Conservation (phyloP, 2,113 vertebrate genomes). For the Thunnus thynnus region DNA sequence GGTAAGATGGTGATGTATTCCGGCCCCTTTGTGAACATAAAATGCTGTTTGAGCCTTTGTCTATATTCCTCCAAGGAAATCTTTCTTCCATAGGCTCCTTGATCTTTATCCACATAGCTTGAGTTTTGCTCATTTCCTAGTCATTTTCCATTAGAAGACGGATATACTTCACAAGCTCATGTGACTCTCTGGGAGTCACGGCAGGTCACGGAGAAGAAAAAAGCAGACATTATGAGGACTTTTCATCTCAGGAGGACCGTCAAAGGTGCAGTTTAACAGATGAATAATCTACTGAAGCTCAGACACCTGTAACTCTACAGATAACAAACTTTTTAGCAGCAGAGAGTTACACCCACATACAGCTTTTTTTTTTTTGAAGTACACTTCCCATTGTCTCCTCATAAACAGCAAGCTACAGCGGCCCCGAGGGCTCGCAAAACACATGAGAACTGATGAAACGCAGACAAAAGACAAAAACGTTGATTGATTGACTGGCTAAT, state of each 20-base stretch:
- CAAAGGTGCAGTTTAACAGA: constrained; percentile 35
- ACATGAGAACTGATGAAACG: background rate
- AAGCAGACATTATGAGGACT: constrained; percentile 15
- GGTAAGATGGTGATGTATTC: constrained; percentile 63
- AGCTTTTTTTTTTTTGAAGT: background rate
- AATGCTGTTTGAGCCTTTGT: constrained; percentile 57
- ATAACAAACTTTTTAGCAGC: background rate
- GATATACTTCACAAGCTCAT: constrained; percentile 49
- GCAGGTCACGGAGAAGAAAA: constrained; percentile 51
- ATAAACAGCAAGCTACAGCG: background rate
- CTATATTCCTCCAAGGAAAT: constrained; percentile 48
- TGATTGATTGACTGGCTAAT: too few species aligned
- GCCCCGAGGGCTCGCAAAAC: background rate
- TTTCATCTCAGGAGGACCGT: constrained; percentile 46
- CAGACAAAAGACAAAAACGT: background rate
- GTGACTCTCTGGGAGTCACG: constrained; percentile 40
- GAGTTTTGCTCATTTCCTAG: constrained; percentile 76
- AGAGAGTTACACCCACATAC: background rate
- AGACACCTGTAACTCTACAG: constrained; percentile 62
- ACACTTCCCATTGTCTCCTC: background rate
- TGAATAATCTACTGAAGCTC: constrained; percentile 33
- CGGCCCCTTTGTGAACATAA: constrained; percentile 52
- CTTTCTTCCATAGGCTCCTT: constrained; percentile 62
- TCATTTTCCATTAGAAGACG: constrained; percentile 61
- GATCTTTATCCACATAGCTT: constrained; percentile 69